phyloP scores from a whole-genome alignment of 2,888 invertebrate species.

The Blastobasis lacticolella region DNA sequence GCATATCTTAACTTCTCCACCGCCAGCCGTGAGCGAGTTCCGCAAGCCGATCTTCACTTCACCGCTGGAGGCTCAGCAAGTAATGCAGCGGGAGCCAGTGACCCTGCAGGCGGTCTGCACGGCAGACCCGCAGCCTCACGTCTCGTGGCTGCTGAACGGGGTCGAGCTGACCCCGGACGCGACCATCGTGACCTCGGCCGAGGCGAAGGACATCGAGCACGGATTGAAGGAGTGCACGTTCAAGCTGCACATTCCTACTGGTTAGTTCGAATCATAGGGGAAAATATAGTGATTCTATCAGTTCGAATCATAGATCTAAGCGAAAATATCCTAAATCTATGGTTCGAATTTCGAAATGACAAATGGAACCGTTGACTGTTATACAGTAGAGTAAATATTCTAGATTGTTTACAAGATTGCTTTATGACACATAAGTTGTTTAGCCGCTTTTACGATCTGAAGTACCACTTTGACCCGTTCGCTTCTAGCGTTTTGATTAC shows the following conservation, averaged over 20 bases:
- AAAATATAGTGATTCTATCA: too few relatives aligned
- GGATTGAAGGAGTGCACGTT: conserved; percentile 87
- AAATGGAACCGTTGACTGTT: too few relatives aligned
- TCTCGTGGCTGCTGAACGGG: conserved; percentile 88
- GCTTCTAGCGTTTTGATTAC: too few relatives aligned
- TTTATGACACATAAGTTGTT: too few relatives aligned
- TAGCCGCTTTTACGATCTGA: too few relatives aligned
- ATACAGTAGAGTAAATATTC: too few relatives aligned
- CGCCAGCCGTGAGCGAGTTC: conserved; percentile 82
- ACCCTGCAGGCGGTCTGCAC: conserved; percentile 83
- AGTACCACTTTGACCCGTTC: too few relatives aligned
- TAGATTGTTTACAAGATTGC: too few relatives aligned
- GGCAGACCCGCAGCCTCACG: conserved; percentile 92
- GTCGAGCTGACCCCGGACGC: conserved; percentile 78
- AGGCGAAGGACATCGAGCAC: conserved; percentile 80
- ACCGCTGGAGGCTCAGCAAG: conserved; percentile 80
- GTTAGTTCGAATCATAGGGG: conserved; percentile 35
- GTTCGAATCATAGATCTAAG: too few relatives aligned
- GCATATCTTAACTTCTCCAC: conserved; percentile 4
- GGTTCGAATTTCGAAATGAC: too few relatives aligned
- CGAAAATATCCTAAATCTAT: too few relatives aligned
- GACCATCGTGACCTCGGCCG: conserved; percentile 76
- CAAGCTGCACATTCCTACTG: conserved; percentile 83
- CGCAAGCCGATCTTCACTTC: conserved; percentile 83
- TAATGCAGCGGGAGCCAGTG: conserved; percentile 80